Evolutionary conservation across 2,113 vertebrate genomes (phyloP).

Genomic region (Globicephala melas): DNA sequence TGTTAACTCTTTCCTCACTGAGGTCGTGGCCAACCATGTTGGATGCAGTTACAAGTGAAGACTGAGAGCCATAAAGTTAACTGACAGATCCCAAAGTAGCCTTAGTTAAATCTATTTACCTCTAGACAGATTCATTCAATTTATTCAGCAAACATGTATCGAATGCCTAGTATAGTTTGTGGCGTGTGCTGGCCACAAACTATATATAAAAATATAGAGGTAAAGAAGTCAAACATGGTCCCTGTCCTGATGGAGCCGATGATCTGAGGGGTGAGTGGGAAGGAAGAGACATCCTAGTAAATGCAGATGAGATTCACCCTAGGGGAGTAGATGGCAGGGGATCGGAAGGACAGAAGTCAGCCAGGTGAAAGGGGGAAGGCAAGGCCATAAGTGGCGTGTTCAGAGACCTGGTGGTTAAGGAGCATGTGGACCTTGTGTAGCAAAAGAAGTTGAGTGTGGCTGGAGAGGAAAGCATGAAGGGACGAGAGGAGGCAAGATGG

Average conservation of each 20-base stretch:
- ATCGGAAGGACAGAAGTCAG: not conserved
- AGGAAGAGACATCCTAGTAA: not conserved
- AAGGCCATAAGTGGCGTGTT: not conserved
- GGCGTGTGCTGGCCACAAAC: not conserved
- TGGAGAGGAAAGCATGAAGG: not conserved
- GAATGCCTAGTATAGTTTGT: not conserved
- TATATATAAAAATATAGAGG: not conserved
- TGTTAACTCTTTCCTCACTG: not conserved
- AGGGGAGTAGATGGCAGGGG: rapidly evolving
- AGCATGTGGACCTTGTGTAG: not conserved
- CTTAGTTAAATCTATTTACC: not conserved
- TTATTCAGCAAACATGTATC: not conserved
- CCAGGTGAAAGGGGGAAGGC: not conserved
- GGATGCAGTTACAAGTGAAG: not conserved
- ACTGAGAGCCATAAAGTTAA: not conserved
- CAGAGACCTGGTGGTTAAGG: not conserved
- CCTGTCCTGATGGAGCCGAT: not conserved
- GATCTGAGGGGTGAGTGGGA: not conserved
- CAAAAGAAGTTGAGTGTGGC: not conserved
- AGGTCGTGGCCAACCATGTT: not conserved
- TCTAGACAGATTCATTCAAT: not conserved
- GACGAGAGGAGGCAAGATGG: not conserved
- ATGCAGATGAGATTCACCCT: not conserved
- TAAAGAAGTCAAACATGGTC: not conserved
- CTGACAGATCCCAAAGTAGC: not conserved